phyloP scores from a whole-genome alignment of 23 tunicate genomes.

The Phallusia fumigata region DNA sequence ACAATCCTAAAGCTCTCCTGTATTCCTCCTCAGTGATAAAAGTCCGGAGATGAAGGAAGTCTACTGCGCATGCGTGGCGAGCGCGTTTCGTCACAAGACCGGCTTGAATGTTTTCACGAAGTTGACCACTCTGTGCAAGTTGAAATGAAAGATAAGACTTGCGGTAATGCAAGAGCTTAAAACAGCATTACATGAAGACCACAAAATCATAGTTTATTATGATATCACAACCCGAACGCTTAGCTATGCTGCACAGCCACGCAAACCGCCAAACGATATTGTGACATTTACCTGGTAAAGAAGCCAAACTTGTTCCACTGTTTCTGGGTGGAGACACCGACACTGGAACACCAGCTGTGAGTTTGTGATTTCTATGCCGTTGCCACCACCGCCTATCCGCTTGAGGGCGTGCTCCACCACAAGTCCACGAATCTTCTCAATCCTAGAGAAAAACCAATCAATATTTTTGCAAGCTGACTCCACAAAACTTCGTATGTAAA shows the following conservation, averaged over 20 bases:
- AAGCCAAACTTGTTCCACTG: constrained; percentile 90
- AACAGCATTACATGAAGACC: neutral
- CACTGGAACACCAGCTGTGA: constrained; percentile 81
- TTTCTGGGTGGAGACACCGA: constrained; percentile 76
- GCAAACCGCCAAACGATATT: neutral
- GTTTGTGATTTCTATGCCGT: constrained; percentile 53
- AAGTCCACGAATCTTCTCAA: constrained; percentile 77
- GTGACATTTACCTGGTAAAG: constrained; percentile 61
- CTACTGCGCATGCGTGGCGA: constrained; percentile 65
- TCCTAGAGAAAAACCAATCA: constrained; percentile 24
- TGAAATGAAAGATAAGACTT: constrained; percentile 21
- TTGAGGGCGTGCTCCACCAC: constrained; percentile 66
- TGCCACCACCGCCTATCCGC: constrained; percentile 76
- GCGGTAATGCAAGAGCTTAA: neutral
- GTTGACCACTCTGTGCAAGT: constrained; percentile 72
- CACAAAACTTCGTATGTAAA: too few relatives aligned
- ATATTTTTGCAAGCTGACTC: neutral
- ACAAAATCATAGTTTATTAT: neutral
- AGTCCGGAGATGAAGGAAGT: constrained; percentile 55
- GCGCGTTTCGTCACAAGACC: constrained; percentile 71
- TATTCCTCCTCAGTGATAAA: constrained; percentile 77
- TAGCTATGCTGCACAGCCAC: too few relatives aligned
- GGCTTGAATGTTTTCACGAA: constrained; percentile 83
- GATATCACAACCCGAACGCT: too few relatives aligned
- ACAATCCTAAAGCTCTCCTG: constrained; percentile 77